These are phyloP conservation scores for Sternotherus odoratus DNA, from an alignment of 2,797 vertebrate species.

Conservation along the genomic window DNA sequence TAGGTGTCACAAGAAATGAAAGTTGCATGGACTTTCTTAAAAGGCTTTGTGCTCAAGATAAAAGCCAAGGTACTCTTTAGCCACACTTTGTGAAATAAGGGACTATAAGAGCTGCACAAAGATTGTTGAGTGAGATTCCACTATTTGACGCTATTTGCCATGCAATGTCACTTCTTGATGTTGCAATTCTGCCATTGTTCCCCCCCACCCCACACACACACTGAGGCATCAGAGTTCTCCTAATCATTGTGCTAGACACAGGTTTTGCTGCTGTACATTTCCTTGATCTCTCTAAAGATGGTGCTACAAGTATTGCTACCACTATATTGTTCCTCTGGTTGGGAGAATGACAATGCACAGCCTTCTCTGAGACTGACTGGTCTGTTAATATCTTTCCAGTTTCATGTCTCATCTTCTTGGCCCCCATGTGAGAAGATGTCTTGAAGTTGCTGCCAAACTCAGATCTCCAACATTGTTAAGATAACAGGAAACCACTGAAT, in stretches of 20 bases:
- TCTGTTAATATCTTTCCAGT: not conserved
- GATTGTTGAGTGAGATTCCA: not conserved
- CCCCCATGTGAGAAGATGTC: not conserved
- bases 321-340: not conserved
- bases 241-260: not conserved
- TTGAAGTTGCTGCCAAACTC: not conserved
- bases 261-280: not conserved
- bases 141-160: not conserved
- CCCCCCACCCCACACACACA: not conserved
- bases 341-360: not conserved
- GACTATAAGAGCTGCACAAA: not conserved
- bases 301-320: not conserved
- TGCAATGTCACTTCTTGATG: not conserved
- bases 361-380: not conserved
- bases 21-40: conserved; percentile 55
- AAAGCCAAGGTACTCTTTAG: conserved; percentile 35
- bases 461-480: not conserved
- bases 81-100: not conserved
- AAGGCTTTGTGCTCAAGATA: conserved; percentile 34
- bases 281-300: not conserved
- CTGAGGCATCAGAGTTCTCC: not conserved
- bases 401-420: not conserved
- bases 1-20: conserved; percentile 48
- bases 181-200: not conserved
- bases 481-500: not conserved